Evolutionary conservation across 2,888 invertebrate genomes (phyloP), one percentile per base, ranked within the genome.

Genomic region (Flexamia atlantica): DNA sequence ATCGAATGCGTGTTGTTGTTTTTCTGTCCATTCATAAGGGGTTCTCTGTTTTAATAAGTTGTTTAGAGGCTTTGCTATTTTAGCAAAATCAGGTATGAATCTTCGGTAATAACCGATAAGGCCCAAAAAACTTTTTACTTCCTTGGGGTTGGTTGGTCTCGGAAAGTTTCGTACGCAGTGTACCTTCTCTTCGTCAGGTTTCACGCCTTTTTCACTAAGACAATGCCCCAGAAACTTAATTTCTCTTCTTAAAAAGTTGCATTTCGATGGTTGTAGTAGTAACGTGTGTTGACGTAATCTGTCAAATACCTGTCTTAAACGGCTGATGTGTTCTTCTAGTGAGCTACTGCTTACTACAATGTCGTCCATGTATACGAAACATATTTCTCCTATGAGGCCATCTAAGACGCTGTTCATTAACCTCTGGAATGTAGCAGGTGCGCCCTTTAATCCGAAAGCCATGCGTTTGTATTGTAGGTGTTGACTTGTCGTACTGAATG

Each of bases 361-460:
- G 0, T 86, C 83, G 81, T 86, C n/a, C 87, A 42, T 87, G 86
- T 9, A 87, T 10, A 46, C 85, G n/a, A 87, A 0, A 86, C 85
- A 36, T 84, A 83, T 74, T 10, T 25, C 60, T 0, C 87, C 86
- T 17, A 80, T 83, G 20, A 89, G 57, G 0, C 87, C 88, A 0
- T 85, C 83, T 30, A 89, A 84, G 0, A 87, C 87, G 5, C 83
- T 74, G 53, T 89, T 87, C 88, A 90, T 90, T 4, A 88, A 32
- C 0, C 88, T 79, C 60, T 88, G 88, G 83, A 89, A 89, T 0
- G 88, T 88, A 0, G 88, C 87, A 0, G 89, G 89, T 0, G 88
- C 88, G 42, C 88, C 88, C 74, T 87, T 87, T 1, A 89, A 79
- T 0, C 89, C 89, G 86, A 89, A 89, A 0, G 87, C 86, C 88